These are phyloP conservation scores for Leptopilina boulardi DNA, from an alignment of 1,140 invertebrate genomes.

Conservation along the genomic window DNA sequence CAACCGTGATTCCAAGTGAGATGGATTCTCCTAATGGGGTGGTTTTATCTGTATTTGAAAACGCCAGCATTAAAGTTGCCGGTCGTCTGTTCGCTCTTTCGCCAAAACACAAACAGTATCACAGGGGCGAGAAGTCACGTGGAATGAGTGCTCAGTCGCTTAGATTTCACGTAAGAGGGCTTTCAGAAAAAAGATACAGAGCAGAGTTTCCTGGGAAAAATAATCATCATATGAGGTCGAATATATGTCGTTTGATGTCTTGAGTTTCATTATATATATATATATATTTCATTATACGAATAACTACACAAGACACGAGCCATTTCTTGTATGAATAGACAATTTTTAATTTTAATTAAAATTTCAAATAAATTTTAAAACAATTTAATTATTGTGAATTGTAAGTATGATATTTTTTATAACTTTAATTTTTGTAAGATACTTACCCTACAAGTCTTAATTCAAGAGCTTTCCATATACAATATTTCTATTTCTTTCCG, in stretches of 20 bases:
- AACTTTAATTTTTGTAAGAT: no score
- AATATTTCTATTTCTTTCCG: no score
- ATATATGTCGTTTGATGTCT: slow-evolving; percentile 51
- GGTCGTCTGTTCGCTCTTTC: slow-evolving; percentile 25
- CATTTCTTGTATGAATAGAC: not conserved
- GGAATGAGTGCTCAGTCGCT: slow-evolving; percentile 53
- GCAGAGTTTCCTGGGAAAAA: slow-evolving; percentile 29
- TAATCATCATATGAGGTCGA: slow-evolving; percentile 6
- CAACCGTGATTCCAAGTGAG: slow-evolving; percentile 3
- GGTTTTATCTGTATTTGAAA: not conserved
- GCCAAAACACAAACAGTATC: slow-evolving; percentile 12
- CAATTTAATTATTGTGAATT: no score
- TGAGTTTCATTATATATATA: slow-evolving; percentile 53
- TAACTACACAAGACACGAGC: not conserved
- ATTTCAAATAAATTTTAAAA: no score
- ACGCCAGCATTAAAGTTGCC: not conserved
- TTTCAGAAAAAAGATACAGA: slow-evolving; percentile 42
- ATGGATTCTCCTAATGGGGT: slow-evolving; percentile 2
- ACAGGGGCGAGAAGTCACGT: slow-evolving; percentile 50
- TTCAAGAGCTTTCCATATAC: slow-evolving; percentile 25
- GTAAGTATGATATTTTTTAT: no score
- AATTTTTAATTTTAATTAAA: not conserved
- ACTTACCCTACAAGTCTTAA: not conserved
- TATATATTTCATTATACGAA: slow-evolving; percentile 41
- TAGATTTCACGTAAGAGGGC: slow-evolving; percentile 37